Base-by-base conservation (phyloP, 2,113 vertebrate species). In the Eretmochelys imbricata region DNA sequence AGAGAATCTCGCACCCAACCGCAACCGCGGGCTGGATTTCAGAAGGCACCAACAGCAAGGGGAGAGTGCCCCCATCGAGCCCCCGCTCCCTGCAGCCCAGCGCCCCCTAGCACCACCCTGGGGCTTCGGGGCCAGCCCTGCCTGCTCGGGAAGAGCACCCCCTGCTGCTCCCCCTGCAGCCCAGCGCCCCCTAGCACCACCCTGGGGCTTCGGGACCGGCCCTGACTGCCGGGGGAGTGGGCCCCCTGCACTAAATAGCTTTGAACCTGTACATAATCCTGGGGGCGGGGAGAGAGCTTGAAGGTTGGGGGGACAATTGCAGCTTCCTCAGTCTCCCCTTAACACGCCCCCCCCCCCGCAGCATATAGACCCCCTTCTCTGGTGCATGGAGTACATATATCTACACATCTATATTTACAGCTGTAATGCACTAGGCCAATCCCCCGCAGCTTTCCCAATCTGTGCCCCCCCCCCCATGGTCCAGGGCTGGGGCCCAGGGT, bases 21-120 rank as follows among this genome's bases (percentile, higher is more conserved):
- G 8, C 5, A n/a, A n/a, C 20, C 12, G 10, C 11, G 3, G 42
- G 22, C 24, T 4, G 4, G 72, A 24, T 46, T 46, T 46, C 38
- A 46, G 20, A 11, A 5, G 38, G 38, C n/a, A 10, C 69, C 2
- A 19, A 9, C n/a, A 5, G 19, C 8, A 1, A 4, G 20, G 17
- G 54, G 51, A 27, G 16, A n/a, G 62, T 48, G 54, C 51, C 79
- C 29, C 31, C 79, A 35, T 11, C 12, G 57, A 59, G 27, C 27
- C 31, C 31, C 27, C 6, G 3, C 35, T 16, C 35, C 42, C 42
- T 25, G 22, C 79, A 55, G 55, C 51, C 5, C 76, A 80, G 49
- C 29, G 12, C 13, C 59, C 59, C 59, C 59, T 65, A 6, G 57
- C 29, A 10, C 27, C 5, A 3, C 11, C 10, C 5, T 59, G 13